phyloP scores from a whole-genome alignment of 1,140 invertebrate genomes.

The Drosophila arawakana region DNA sequence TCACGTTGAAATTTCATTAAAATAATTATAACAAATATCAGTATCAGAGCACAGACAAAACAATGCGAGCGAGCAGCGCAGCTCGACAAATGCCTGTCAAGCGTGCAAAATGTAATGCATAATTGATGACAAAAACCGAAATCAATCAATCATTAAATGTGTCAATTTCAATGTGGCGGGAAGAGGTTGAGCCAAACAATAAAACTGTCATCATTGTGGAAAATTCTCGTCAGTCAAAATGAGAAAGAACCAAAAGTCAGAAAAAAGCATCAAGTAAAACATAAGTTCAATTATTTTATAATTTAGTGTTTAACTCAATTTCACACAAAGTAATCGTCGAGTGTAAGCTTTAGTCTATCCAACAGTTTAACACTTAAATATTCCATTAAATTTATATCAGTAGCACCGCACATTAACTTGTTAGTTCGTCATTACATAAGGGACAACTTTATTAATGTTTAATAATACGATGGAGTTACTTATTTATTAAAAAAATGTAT shows the following conservation, averaged over 20 bases:
- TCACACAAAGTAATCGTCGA: background rate
- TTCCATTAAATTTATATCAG: conserved; percentile 20
- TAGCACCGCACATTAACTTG: background rate
- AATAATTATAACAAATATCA: conserved; percentile 75
- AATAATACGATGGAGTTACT: background rate
- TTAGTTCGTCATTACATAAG: conserved; percentile 8
- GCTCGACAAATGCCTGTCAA: conserved; percentile 58
- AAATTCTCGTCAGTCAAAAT: conserved; percentile 11
- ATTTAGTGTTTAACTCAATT: background rate
- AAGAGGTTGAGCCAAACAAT: conserved; percentile 2
- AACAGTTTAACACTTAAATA: conserved; percentile 5
- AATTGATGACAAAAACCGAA: conserved; percentile 79
- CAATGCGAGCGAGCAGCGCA: background rate
- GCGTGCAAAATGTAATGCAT: conserved; percentile 78
- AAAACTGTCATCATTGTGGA: conserved; percentile 23
- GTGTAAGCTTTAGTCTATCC: background rate
- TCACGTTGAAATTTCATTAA: conserved; percentile 72
- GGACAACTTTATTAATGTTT: background rate
- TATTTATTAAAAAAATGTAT: conserved; percentile 23
- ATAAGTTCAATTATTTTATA: conserved; percentile 15
- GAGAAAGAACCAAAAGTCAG: conserved; percentile 10
- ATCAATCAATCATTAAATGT: conserved; percentile 81
- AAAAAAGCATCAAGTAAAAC: conserved; percentile 8
- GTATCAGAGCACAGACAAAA: background rate
- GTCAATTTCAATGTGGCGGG: conserved; percentile 43